phyloP scores from a whole-genome alignment of 2,113 vertebrate species.

The Astatotilapia flaviijosephi region DNA sequence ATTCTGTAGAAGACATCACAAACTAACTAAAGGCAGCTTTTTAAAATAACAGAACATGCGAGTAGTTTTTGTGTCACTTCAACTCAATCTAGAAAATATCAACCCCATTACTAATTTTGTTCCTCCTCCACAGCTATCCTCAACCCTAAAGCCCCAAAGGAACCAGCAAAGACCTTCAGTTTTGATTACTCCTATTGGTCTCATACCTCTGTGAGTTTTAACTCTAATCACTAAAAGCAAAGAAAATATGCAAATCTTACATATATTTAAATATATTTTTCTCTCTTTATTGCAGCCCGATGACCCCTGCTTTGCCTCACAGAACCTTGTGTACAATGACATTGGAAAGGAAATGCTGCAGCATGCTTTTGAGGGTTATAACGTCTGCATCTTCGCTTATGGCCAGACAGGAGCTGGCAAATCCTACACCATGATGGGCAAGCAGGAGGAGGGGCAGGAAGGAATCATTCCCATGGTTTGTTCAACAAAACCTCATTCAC shows the following conservation, averaged over 20 bases:
- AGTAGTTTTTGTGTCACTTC: neutral
- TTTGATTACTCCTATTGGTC: constrained; percentile 99
- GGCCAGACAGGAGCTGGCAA: constrained; percentile 98
- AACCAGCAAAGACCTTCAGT: constrained; percentile 96
- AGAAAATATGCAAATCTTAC: neutral
- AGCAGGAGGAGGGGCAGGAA: constrained; percentile 96
- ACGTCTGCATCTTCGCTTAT: constrained; percentile 98
- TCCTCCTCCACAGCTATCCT: constrained; percentile 80
- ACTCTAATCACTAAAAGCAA: neutral
- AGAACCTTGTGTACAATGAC: constrained; percentile 94
- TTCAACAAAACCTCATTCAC: neutral
- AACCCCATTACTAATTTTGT: neutral
- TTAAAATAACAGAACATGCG: neutral
- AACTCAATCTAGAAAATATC: neutral
- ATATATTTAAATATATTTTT: neutral
- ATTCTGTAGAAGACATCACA: neutral
- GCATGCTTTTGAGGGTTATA: constrained; percentile 97
- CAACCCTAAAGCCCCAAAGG: constrained; percentile 98
- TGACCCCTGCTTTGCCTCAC: constrained; percentile 91
- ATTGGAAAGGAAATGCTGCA: constrained; percentile 97
- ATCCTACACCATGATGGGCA: constrained; percentile 99
- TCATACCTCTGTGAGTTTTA: constrained; percentile 85
- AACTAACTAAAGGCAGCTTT: neutral
- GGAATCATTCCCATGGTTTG: constrained; percentile 97
- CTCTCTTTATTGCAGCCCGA: constrained; percentile 75